Percentiles rank a stretch among this genome's conserved stretches.
phyloP scores from a whole-genome alignment of 2,888 invertebrate genomes.

The Eremobia ochroleuca region DNA sequence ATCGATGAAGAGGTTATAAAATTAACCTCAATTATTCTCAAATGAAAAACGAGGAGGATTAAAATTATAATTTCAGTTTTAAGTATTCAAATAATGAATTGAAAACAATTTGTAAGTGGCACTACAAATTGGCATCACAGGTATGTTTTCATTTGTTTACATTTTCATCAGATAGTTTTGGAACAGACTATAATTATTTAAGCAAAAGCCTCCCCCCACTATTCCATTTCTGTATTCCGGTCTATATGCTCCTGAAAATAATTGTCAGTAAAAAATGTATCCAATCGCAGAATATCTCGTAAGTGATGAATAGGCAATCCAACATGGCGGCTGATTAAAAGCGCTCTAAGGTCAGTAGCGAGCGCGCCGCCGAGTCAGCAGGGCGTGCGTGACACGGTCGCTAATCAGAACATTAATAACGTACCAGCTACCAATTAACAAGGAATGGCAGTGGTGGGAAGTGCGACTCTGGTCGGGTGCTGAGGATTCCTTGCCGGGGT shows the following conservation, averaged over 20 bases:
- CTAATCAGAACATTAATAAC: constrained; percentile 26
- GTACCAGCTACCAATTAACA: constrained; percentile 27
- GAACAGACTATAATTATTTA: background rate
- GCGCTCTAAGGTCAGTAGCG: constrained; percentile 19
- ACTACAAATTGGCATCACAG: background rate
- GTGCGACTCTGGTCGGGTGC: background rate
- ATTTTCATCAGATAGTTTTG: background rate
- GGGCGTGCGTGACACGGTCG: background rate
- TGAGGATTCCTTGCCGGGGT: too few relatives aligned
- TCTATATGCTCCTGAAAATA: background rate
- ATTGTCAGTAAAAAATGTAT: background rate
- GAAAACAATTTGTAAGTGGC: background rate
- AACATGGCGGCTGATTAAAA: constrained; percentile 30
- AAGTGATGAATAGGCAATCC: constrained; percentile 13
- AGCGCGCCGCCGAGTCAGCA: constrained; percentile 32
- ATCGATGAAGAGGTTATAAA: background rate
- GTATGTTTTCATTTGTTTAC: background rate
- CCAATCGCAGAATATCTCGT: constrained; percentile 2
- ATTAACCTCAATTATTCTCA: background rate
- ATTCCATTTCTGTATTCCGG: background rate
- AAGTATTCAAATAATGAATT: background rate
- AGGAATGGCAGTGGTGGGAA: background rate
- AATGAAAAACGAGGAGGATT: background rate
- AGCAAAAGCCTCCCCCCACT: background rate
- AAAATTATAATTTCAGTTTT: background rate